Evolutionary conservation across 2,113 vertebrate species (phyloP), one percentile per base, ranked within the genome.

Genomic region (Pelecanoides urinatrix): DNA sequence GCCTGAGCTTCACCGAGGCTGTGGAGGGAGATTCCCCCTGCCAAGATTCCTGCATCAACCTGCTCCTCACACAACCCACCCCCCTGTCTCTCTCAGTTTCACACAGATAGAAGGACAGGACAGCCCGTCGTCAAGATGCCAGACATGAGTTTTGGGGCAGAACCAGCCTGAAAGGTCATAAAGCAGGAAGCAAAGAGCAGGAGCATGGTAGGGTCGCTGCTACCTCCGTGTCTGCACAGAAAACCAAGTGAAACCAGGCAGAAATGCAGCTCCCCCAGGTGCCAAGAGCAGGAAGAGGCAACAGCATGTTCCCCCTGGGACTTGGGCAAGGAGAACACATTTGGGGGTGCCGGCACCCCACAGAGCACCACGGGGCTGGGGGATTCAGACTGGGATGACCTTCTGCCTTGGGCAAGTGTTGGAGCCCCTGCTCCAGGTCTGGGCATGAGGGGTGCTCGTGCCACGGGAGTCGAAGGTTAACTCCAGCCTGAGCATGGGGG

Each of bases 141-240:
- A 89, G 68, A 49, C 38, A 15, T 38, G 52, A 88, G 45, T 67
- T 85, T 79, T 88, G 87, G 65, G 70, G n/a, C 45, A 91, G 65
- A 87, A 90, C 61, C 49, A 88, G 55, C 71, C 61, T 71, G 61
- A 62, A 95, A 97, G 56, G 36, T 88, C 80, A 92, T 88, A 93
- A 96, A 87, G 82, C 8, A 5, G 67, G 90, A 96, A 96, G 90
- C 44, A 95, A 97, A 96, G 66, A 96, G 52, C 66, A 91, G 58
- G 74, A 95, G 23, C 17, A 8, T 34, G 26, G 61, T 52, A 84
- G 38, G 50, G 75, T 68, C 88, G 76, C 42, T 68, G 22, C 63
- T 89, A 47, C 25, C 17, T 94, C 66, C 3, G 3, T 30, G 34
- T 42, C 65, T 87, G 55, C 50, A 50, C 21, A 25, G 58, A 67